These are phyloP conservation scores for Corbicula japonica DNA, from an alignment of 2,888 invertebrate species.

Conservation along the genomic window DNA sequence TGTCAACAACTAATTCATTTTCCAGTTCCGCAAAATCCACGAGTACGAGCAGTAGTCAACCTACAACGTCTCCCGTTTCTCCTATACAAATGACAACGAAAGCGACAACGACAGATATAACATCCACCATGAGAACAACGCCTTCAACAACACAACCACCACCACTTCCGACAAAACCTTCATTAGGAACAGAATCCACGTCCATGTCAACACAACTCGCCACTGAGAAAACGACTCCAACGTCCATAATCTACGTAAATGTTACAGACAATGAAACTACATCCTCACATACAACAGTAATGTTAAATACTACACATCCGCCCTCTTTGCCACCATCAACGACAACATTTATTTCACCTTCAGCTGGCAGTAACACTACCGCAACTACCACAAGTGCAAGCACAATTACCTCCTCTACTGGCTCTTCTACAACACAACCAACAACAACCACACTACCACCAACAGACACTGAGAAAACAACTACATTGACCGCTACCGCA, in stretches of 20 bases:
- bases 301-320: neutral
- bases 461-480: neutral
- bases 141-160: neutral
- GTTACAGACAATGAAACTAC: neutral
- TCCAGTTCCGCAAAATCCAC: no score
- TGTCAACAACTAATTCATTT: no score
- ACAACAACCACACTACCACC: constrained; percentile 4
- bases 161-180: no score
- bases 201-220: no score
- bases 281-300: neutral
- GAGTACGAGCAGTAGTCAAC: no score
- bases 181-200: no score
- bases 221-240: neutral
- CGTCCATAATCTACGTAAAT: neutral
- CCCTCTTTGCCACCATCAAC: constrained; percentile 16
- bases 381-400: constrained; percentile 16
- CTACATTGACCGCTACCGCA: constrained; percentile 7
- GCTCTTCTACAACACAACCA: constrained; percentile 13
- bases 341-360: constrained; percentile 13
- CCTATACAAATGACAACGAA: neutral
- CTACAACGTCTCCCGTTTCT: no score
- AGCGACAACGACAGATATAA: neutral
- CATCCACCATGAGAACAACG: neutral
- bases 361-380: constrained; percentile 22
- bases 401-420: constrained; percentile 15